Evolutionary conservation across 2,113 vertebrate species (phyloP), one percentile per base, ranked within the genome.

Genomic region (Callopanchax toddi): DNA sequence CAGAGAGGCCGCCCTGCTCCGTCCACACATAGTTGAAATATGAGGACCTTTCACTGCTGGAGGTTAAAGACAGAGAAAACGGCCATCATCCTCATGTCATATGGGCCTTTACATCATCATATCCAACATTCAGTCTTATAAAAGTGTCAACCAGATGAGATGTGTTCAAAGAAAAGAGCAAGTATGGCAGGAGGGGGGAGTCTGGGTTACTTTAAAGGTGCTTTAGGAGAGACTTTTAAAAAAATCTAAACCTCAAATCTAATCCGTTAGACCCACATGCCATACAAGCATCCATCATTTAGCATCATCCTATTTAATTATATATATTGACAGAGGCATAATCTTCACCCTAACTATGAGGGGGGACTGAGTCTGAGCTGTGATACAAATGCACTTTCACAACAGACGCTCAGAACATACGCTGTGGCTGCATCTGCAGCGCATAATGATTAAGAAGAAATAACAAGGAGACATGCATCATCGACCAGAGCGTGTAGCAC

Each of bases 1-100:
- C 72, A 94, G 92, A 80, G 85, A 91, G 85, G 92, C 86, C 71
- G 90, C 85, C 75, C 83, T 82, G 78, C 92, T 87, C 89, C 82
- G 93, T 93, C 91, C 95, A 95, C 96, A 93, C 87, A 91, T 93
- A 70, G 84, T 83, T 91, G 91, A 89, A 89, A 84, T 82, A 89
- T 89, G 89, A 93, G 90, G 71, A 90, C 93, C 93, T 83, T 82
- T 93, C 91, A 93, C 93, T 93, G 86, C 76, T 93, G 92, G 76
- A 79, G 92, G 92, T 91, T 90, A 82, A 58, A 57, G 78, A 90
- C 22, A 66, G 45, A 60, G 34, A 60, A 23, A 67, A 11, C 29
- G 15, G 53, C 13, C 55, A 60, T 62, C 29, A 75, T 72, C 43
- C 46, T n/a, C 21, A 42, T 29, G 40, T 70, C 51, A 69, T 8